phyloP scores from a whole-genome alignment of 2,113 vertebrate genomes.

The Hippocampus guttulatus region DNA sequence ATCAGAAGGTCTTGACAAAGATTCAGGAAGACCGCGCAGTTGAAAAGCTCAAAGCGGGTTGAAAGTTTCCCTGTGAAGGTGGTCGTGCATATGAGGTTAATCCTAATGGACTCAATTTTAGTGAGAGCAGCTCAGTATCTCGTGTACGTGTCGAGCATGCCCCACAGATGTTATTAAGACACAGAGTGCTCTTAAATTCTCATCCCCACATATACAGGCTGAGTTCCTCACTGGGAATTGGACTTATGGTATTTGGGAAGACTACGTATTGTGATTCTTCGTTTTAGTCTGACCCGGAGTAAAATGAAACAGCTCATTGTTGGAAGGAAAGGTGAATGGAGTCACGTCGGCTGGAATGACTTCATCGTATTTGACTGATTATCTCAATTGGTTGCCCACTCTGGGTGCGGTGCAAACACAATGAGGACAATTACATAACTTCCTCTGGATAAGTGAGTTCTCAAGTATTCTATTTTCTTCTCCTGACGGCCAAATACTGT shows the following conservation, averaged over 20 bases:
- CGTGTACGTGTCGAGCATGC: background rate
- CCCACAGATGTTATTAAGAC: background rate
- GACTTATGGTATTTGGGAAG: background rate
- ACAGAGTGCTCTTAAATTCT: background rate
- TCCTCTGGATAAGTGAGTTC: constrained; percentile 35
- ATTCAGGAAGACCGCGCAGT: no score
- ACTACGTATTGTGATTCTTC: background rate
- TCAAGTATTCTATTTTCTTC: constrained; percentile 4
- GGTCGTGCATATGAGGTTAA: no score
- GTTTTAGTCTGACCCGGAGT: background rate
- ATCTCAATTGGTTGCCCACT: constrained; percentile 36
- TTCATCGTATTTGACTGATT: constrained; percentile 20
- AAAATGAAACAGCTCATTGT: background rate
- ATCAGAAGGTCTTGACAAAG: no score
- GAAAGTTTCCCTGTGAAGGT: no score
- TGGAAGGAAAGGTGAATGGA: constrained; percentile 21
- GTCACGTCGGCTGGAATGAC: constrained; percentile 54
- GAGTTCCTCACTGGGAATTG: background rate
- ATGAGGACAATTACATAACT: constrained; percentile 30
- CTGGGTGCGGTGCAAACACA: constrained; percentile 8
- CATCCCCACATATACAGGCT: background rate
- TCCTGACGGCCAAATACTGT: constrained; percentile 48
- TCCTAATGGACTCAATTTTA: no score
- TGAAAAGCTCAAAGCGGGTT: no score
- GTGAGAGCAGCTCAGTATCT: no score